These are phyloP conservation scores for Propithecus perrieri DNA, from an alignment of 2,797 vertebrate species.

Conservation along the genomic window DNA sequence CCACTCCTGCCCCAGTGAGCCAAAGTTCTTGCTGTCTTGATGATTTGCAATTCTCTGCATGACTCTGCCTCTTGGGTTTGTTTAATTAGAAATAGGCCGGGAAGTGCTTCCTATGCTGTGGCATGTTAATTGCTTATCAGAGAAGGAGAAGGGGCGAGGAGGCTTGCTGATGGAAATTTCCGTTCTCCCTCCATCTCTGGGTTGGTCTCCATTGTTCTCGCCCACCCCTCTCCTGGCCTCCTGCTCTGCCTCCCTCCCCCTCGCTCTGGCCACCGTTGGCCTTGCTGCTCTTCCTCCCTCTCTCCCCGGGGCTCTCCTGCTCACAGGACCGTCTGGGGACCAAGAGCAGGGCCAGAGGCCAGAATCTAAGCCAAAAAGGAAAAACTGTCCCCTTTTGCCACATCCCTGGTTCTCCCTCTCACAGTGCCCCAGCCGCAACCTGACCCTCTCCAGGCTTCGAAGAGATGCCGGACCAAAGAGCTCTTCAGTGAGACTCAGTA, in stretches of 20 bases:
- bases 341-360: neutral
- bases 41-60: slow-evolving; percentile 39
- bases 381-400: neutral
- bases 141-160: slow-evolving; percentile 50
- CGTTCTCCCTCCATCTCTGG: neutral
- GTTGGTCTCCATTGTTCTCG: neutral
- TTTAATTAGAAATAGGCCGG: slow-evolving; percentile 70
- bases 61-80: slow-evolving; percentile 48
- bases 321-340: neutral
- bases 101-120: slow-evolving; percentile 4
- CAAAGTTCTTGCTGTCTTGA: slow-evolving; percentile 24
- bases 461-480: neutral
- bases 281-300: neutral
- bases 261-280: neutral
- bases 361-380: neutral
- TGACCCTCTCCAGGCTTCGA: neutral
- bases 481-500: neutral
- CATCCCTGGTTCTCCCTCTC: neutral
- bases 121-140: slow-evolving; percentile 64
- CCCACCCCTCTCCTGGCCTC: neutral
- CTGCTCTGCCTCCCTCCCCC: neutral
- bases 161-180: slow-evolving; percentile 58
- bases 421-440: neutral
- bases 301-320: neutral
- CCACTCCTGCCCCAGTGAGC: neutral